These are phyloP conservation scores for Casuarius casuarius DNA, from an alignment of 2,113 vertebrate genomes.

Conservation along the genomic window DNA sequence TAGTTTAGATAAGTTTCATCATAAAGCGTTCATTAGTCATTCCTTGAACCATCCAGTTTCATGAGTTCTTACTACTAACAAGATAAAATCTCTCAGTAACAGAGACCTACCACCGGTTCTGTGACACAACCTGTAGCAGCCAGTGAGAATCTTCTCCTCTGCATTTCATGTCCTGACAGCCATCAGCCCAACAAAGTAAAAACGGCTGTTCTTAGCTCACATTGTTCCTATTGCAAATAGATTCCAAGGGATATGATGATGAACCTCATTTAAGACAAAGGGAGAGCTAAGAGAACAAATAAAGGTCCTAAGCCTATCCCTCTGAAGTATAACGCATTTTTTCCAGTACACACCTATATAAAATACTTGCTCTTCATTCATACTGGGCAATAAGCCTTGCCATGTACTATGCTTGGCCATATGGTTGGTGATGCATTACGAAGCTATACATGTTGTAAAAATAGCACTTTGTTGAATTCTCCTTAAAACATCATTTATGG, in stretches of 20 bases:
- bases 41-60: not conserved
- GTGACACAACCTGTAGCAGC: conserved; percentile 30
- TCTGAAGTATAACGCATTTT: not conserved
- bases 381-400: conserved; percentile 2
- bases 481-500: conserved; percentile 1
- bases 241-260: conserved; percentile 14
- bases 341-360: not conserved
- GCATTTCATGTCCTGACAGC: conserved; percentile 36
- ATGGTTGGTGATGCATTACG: not conserved
- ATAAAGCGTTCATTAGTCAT: not conserved
- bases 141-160: conserved; percentile 26
- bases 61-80: not conserved
- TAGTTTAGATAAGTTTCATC: not conserved
- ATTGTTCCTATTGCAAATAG: not conserved
- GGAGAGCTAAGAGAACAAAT: conserved; percentile 4
- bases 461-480: not conserved
- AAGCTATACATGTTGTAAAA: conserved; percentile 2
- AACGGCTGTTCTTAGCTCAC: conserved; percentile 43
- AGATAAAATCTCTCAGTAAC: conserved; percentile 34
- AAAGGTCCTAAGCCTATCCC: not conserved
- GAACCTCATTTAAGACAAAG: conserved; percentile 27
- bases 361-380: not conserved
- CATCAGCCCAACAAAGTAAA: conserved; percentile 39
- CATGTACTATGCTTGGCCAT: not conserved
- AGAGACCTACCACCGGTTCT: not conserved